These are phyloP conservation scores for Notoglanidium macrostoma DNA, from an alignment of 2,797 vertebrate species.

Conservation along the genomic window DNA sequence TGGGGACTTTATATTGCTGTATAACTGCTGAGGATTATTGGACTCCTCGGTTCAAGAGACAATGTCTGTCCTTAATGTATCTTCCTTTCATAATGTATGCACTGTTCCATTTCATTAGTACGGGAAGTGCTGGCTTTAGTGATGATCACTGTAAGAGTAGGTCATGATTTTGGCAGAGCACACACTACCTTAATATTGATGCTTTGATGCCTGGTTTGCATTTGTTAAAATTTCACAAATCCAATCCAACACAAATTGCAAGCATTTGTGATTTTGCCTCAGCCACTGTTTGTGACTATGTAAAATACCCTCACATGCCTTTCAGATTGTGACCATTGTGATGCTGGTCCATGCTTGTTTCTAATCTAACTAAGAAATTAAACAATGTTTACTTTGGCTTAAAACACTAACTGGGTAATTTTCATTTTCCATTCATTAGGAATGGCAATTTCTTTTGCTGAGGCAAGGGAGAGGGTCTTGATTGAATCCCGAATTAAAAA, in stretches of 20 bases:
- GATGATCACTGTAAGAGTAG: slow-evolving; percentile 11
- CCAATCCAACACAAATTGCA: not conserved
- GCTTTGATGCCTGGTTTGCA: not conserved
- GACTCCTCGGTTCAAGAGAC: slow-evolving; percentile 20
- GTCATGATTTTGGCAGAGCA: not conserved
- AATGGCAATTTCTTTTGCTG: slow-evolving; percentile 64
- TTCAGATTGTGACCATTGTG: slow-evolving; percentile 35
- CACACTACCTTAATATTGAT: not conserved
- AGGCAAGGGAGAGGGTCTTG: slow-evolving; percentile 61
- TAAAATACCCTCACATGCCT: slow-evolving; percentile 13
- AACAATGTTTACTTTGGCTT: slow-evolving; percentile 70
- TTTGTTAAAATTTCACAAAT: not conserved
- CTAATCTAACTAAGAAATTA: slow-evolving; percentile 69
- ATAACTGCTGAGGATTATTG: slow-evolving; percentile 31
- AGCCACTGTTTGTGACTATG: not conserved
- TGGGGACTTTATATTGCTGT: slow-evolving; percentile 23
- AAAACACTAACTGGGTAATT: slow-evolving; percentile 64
- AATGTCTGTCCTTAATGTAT: not conserved
- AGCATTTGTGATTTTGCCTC: not conserved
- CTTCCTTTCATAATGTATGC: slow-evolving; percentile 6
- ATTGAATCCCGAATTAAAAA: slow-evolving; percentile 72
- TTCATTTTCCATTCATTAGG: slow-evolving; percentile 68
- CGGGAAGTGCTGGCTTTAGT: not conserved
- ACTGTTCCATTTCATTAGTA: slow-evolving; percentile 28
- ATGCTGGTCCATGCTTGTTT: slow-evolving; percentile 51